Percentiles rank a stretch among this genome's conserved stretches.
phyloP scores from a whole-genome alignment of 2,888 invertebrate species.

The Cosmopolites sordidus region DNA sequence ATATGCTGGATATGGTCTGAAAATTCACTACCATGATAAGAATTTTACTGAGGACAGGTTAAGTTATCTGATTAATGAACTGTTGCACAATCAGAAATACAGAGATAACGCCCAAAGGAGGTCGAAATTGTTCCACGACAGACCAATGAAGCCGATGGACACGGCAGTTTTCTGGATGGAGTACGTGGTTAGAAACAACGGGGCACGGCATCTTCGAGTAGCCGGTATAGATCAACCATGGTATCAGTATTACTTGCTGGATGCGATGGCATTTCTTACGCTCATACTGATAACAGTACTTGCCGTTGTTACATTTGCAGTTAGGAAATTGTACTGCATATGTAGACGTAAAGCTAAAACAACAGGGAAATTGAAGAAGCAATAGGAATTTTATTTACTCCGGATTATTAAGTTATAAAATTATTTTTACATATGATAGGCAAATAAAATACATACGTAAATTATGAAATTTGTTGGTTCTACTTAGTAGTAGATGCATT shows the following conservation, averaged over 20 bases:
- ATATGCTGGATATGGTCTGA: conserved; percentile 16
- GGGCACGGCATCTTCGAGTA: no score
- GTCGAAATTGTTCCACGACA: conserved; percentile 34
- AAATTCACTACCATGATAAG: conserved; percentile 7
- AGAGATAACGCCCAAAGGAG: conserved; percentile 31
- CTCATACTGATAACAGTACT: not conserved
- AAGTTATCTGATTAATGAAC: conserved; percentile 6
- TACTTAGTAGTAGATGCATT: no score
- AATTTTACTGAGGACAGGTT: conserved; percentile 11
- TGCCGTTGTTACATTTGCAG: not conserved
- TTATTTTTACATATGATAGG: no score
- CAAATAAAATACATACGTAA: no score
- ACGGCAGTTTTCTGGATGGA: conserved; percentile 40
- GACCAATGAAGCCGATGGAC: no score
- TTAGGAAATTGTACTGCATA: no score
- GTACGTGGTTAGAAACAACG: conserved; percentile 36
- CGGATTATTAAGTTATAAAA: no score
- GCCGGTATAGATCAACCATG: no score
- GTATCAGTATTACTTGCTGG: conserved; percentile 35
- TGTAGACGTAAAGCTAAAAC: no score
- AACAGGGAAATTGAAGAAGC: no score
- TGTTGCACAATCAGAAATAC: conserved; percentile 27
- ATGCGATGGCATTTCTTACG: conserved; percentile 28
- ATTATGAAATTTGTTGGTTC: no score
- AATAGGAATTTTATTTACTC: no score